These are phyloP conservation scores for Hydroisotoma schaefferi DNA, from an alignment of 2,888 invertebrate genomes.

Conservation along the genomic window DNA sequence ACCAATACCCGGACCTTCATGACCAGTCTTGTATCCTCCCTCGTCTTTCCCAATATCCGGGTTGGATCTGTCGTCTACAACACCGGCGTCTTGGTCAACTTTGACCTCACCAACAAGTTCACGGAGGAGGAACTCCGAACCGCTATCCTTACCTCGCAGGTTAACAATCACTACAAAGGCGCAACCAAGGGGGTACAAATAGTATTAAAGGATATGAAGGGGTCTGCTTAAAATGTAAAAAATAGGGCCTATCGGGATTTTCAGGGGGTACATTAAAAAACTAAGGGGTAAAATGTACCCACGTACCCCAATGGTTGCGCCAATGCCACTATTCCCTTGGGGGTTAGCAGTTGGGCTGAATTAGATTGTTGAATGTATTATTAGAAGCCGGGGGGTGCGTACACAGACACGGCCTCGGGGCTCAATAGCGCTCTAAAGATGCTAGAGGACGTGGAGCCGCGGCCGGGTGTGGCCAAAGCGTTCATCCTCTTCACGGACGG, in stretches of 20 bases:
- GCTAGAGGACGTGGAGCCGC: not conserved
- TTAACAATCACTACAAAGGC: no score
- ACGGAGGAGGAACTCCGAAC: not conserved
- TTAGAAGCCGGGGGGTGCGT: not conserved
- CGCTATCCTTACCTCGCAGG: not conserved
- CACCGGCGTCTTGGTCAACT: not conserved
- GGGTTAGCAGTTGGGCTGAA: no score
- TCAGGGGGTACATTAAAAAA: no score
- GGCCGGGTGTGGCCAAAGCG: not conserved
- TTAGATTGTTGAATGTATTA: no score
- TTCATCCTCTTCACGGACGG: slow-evolving; percentile 3
- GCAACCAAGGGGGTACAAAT: no score
- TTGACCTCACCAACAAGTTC: slow-evolving; percentile 1
- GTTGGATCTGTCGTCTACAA: slow-evolving; percentile 8
- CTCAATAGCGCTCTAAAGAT: not conserved
- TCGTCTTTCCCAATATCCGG: slow-evolving; percentile 6
- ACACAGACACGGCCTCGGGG: not conserved
- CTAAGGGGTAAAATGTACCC: no score
- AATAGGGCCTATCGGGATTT: no score
- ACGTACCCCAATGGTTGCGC: no score
- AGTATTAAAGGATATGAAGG: no score
- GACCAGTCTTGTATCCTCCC: not conserved
- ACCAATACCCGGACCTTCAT: not conserved
- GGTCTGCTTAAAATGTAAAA: no score
- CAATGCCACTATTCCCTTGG: no score